Evolutionary conservation across 2,797 vertebrate species (phyloP), one percentile per base, ranked within the genome.

Genomic region (Chromis chromis): DNA sequence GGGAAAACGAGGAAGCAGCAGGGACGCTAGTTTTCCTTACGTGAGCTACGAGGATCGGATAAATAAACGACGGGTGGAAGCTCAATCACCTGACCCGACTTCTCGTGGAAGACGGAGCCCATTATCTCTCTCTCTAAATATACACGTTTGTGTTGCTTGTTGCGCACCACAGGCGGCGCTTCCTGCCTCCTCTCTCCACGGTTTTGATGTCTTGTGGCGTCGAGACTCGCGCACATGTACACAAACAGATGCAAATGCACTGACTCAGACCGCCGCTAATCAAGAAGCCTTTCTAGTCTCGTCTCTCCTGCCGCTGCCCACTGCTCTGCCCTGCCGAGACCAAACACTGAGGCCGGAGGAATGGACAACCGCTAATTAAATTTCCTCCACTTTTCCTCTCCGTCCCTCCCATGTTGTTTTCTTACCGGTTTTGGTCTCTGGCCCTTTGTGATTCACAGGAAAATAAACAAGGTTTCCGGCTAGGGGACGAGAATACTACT

Each of bases 281-380:
- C 82, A 85, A 67, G 68, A 49, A 55, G 73, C 62, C 70, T 65
- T 79, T 71, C 7, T 36, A 42, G 74, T 55, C 63, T 12, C 17
- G n/a, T n/a, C 48, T 59, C 62, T 74, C 54, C 65, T 74, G 69
- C 69, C 14, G 58, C 89, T 72, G 81, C 83, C 84, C 74, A 60
- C 82, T 66, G 44, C 44, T 46, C 44, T 70, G 76, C 78, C 83
- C 83, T 79, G 81, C 76, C 22, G 76, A 88, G 84, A 87, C 86
- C 82, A 83, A 87, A 77, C 69, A 64, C 73, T 2, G 73, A 65
- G 62, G 78, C 84, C 63, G 14, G 74, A 86, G 83, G 79, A 89
- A 87, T 27, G 85, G 90, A 93, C 89, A 87, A 86, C 82, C 65
- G 54, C 92, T 94, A 93, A 94, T 94, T 94, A 87, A 93, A 94